Conservation (phyloP, 2,888 invertebrate species). For the Eilema depressum region DNA sequence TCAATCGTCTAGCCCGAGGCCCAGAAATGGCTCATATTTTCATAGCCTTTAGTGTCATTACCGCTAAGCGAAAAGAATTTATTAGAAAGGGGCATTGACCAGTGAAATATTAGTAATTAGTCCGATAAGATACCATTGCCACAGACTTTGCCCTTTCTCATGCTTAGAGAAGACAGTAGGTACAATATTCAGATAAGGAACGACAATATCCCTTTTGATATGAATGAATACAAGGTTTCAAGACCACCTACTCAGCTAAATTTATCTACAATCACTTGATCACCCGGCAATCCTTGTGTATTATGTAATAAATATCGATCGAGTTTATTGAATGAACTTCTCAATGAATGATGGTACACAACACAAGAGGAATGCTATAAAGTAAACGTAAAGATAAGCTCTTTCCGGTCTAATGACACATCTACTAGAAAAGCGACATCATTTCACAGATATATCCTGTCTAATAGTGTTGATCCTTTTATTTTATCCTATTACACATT, state of each 20-base stretch:
- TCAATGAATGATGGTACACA: slow-evolving; percentile 36
- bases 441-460: not conserved
- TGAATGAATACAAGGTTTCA: slow-evolving; percentile 14
- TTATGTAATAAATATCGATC: slow-evolving; percentile 26
- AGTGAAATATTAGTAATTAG: not conserved
- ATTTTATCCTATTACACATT: slow-evolving; percentile 36
- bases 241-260: slow-evolving; percentile 25
- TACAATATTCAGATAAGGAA: slow-evolving; percentile 13
- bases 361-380: slow-evolving; percentile 39
- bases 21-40: not conserved
- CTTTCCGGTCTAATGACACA: slow-evolving; percentile 31
- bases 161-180: slow-evolving; percentile 4
- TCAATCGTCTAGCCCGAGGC: not conserved
- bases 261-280: slow-evolving; percentile 9
- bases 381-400: slow-evolving; percentile 32
- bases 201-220: slow-evolving; percentile 10
- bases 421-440: not conserved
- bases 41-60: not conserved
- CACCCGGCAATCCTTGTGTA: slow-evolving; percentile 15
- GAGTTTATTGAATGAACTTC: slow-evolving; percentile 42
- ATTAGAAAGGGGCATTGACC: slow-evolving; percentile 4
- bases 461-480: slow-evolving; percentile 14
- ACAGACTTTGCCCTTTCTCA: not conserved
- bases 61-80: not conserved
- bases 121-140: not conserved